A percentile compares a stretch with the other conserved stretches of the same genome.
Conservation (phyloP, 2,113 vertebrate species). For the Probosciger aterrimus region DNA sequence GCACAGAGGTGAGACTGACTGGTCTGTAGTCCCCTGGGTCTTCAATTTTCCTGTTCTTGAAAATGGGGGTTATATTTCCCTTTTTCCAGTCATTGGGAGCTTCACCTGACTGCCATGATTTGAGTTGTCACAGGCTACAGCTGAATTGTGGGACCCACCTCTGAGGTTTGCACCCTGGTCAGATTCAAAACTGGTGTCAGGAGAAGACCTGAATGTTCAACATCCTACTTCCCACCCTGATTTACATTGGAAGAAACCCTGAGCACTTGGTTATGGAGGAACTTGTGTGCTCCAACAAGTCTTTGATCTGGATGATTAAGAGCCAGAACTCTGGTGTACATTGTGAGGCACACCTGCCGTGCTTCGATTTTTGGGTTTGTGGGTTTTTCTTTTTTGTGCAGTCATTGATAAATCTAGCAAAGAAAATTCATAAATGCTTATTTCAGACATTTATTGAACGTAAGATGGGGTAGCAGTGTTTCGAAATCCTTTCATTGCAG, state of each 20-base stretch:
- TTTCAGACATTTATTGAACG: slow-evolving; percentile 40
- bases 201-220: neutral
- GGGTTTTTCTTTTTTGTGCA: neutral
- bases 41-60: neutral
- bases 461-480: slow-evolving; percentile 33
- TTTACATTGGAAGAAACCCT: neutral
- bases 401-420: neutral
- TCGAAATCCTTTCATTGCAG: slow-evolving; percentile 55
- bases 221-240: neutral
- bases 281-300: neutral
- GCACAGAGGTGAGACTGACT: neutral
- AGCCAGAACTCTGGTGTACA: neutral
- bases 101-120: neutral
- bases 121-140: neutral
- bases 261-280: neutral
- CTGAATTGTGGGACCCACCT: neutral
- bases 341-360: neutral
- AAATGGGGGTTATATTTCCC: neutral
- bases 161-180: neutral
- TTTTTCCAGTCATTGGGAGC: neutral
- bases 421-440: neutral
- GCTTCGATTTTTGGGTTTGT: neutral
- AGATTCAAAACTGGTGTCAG: neutral
- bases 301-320: neutral
- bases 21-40: neutral